Conservation (phyloP, 2,888 invertebrate genomes). For the Torymus texanus region DNA sequence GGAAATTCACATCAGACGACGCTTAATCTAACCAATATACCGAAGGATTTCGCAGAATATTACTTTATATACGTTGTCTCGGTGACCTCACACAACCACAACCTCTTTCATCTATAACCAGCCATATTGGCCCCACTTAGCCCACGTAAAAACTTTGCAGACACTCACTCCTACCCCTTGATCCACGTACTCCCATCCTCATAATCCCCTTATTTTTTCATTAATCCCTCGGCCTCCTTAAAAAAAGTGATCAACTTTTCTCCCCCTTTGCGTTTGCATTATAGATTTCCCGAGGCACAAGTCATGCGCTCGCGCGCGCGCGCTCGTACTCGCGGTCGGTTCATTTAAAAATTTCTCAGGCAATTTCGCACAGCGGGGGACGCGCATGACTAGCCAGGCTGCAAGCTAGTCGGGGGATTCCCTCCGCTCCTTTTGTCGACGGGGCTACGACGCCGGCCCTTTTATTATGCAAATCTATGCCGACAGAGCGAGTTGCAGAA, state of each 20-base stretch:
- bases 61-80: too few species aligned
- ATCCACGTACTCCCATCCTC: conserved; percentile 17
- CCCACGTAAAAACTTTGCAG: conserved; percentile 27
- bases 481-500: conserved; percentile 58
- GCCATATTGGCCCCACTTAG: too few species aligned
- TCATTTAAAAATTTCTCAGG: conserved; percentile 51
- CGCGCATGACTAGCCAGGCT: background rate
- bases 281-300: conserved; percentile 51
- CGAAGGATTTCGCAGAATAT: too few species aligned
- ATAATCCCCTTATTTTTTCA: conserved; percentile 45
- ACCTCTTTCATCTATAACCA: too few species aligned
- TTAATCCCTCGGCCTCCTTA: background rate
- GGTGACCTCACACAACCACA: too few species aligned
- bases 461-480: conserved; percentile 70
- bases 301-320: background rate
- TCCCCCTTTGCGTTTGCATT: conserved; percentile 13
- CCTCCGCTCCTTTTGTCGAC: conserved; percentile 29
- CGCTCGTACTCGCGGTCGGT: conserved; percentile 24
- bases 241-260: conserved; percentile 14
- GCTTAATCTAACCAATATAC: too few species aligned
- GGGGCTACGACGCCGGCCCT: conserved; percentile 53
- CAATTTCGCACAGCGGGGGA: conserved; percentile 26
- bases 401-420: background rate
- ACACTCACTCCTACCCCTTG: conserved; percentile 10
- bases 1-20: too few species aligned